phyloP scores from a whole-genome alignment of 92 coral and sea anemone genomes.

The Palythoa grandis region DNA sequence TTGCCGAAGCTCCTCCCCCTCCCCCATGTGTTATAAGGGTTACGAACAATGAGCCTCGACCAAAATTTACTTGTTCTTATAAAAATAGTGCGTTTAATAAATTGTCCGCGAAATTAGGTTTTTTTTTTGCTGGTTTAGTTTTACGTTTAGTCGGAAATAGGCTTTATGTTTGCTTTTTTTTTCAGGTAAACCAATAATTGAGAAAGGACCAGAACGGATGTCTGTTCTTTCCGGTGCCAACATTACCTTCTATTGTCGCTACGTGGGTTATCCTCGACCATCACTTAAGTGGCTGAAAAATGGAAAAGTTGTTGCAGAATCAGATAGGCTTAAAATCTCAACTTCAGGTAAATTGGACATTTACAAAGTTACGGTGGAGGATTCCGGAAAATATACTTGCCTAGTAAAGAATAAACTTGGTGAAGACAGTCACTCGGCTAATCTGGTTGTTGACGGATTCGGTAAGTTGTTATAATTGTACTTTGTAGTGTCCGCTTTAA shows the following conservation, averaged over 20 bases:
- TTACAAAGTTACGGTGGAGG: slow-evolving; percentile 46
- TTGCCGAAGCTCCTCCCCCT: too few species aligned
- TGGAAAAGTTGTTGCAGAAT: slow-evolving; percentile 18
- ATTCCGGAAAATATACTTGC: slow-evolving; percentile 77
- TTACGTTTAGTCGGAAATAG: too few species aligned
- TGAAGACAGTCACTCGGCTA: slow-evolving; percentile 54
- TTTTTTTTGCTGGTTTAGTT: too few species aligned
- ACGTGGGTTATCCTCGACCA: slow-evolving; percentile 65
- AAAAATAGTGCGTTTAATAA: too few species aligned
- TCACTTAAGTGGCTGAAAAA: slow-evolving; percentile 60
- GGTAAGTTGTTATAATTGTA: slow-evolving; percentile 42
- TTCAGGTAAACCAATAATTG: slow-evolving; percentile 65
- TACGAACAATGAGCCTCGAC: too few species aligned
- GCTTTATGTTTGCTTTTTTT: background rate
- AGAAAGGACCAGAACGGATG: slow-evolving; percentile 57
- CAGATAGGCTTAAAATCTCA: slow-evolving; percentile 6
- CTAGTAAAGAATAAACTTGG: slow-evolving; percentile 60
- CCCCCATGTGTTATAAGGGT: too few species aligned
- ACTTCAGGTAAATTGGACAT: slow-evolving; percentile 27
- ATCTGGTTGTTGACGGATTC: slow-evolving; percentile 72
- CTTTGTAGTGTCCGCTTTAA: background rate
- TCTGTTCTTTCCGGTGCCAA: slow-evolving; percentile 72
- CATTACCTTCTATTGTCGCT: slow-evolving; percentile 67
- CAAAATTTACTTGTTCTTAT: too few species aligned
- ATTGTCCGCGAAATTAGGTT: too few species aligned